Evolutionary conservation across 2,113 vertebrate genomes (phyloP), one percentile per base, ranked within the genome.

Genomic region (Planiliza haematocheilus): DNA sequence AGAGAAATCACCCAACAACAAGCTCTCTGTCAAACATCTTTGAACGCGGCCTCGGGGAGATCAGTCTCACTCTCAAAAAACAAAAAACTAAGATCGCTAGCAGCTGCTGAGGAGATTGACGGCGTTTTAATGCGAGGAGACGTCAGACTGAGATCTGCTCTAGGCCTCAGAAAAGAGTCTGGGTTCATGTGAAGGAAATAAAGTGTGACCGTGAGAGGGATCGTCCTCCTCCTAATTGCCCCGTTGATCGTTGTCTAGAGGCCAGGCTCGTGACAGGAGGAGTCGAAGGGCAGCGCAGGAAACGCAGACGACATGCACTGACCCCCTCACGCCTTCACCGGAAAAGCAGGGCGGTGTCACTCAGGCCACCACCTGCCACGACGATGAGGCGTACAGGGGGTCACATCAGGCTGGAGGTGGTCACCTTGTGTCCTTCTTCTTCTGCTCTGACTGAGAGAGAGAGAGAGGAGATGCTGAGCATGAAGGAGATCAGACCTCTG

Each of bases 1-100:
- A 51, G 11, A 75, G 45, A 48, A 59, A 65, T 36, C 13, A 67
- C 62, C 74, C 50, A 59, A 73, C 39, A 57, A 73, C 18, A 39
- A 41, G 10, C 21, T 36, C 58, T 30, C 16, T 5, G 10, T 37
- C 20, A 36, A 59, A 49, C 60, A 42, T 42, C 53, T 62, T 36
- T 13, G 4, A 16, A 51, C 11, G 36, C 0, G 1, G 51, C 39
- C 46, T 50, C 20, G 0, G 67, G 48, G 63, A 60, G 46, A 41
- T 52, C 8, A 20, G 11, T 72, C 48, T 58, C 6, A 24, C 45
- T 38, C 65, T 21, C 7, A 20, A 8, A 34, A 34, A 53, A 39
- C 3, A 20, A 70, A 65, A 34, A 57, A 5, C 24, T 10, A 2
- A 8, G 24, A 52, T 48, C 24, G 8, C 61, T 12, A 13, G 17